A percentile compares a stretch with the other conserved stretches of the same genome.
phyloP scores from a whole-genome alignment of 2,113 vertebrate species.

The Spea multiplicata region DNA sequence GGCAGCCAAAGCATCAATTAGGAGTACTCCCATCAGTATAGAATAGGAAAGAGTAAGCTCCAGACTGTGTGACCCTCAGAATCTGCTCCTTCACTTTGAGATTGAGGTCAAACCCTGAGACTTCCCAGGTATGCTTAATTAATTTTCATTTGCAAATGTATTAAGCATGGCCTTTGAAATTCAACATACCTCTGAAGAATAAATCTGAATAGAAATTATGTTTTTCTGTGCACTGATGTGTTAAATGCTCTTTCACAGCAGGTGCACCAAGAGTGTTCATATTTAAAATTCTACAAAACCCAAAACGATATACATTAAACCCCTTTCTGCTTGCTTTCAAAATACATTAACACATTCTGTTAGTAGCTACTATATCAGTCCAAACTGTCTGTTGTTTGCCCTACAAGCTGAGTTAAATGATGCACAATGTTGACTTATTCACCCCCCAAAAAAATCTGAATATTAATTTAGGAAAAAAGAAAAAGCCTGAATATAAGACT shows the following conservation, averaged over 20 bases:
- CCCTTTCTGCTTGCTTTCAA: constrained; percentile 10
- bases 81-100: too few relatives aligned
- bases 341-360: constrained; percentile 23
- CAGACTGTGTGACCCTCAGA: too few relatives aligned
- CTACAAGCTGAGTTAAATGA: not conserved
- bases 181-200: constrained; percentile 28
- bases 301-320: constrained; percentile 20
- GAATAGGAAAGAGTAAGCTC: too few relatives aligned
- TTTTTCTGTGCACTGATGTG: constrained; percentile 38
- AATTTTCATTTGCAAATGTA: constrained; percentile 38
- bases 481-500: too few relatives aligned
- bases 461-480: too few relatives aligned
- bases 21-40: too few relatives aligned
- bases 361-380: not conserved
- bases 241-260: constrained; percentile 30
- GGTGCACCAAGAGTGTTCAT: constrained; percentile 13
- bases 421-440: constrained; percentile 11
- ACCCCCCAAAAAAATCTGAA: too few relatives aligned
- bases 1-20: too few relatives aligned
- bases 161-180: constrained; percentile 40
- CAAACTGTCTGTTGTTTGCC: constrained; percentile 7
- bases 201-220: constrained; percentile 43
- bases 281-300: constrained; percentile 26
- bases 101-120: too few relatives aligned
- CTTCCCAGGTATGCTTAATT: constrained; percentile 4